These are phyloP conservation scores for Drosophila tanythrix DNA, from an alignment of 2,888 invertebrate genomes.

Conservation along the genomic window DNA sequence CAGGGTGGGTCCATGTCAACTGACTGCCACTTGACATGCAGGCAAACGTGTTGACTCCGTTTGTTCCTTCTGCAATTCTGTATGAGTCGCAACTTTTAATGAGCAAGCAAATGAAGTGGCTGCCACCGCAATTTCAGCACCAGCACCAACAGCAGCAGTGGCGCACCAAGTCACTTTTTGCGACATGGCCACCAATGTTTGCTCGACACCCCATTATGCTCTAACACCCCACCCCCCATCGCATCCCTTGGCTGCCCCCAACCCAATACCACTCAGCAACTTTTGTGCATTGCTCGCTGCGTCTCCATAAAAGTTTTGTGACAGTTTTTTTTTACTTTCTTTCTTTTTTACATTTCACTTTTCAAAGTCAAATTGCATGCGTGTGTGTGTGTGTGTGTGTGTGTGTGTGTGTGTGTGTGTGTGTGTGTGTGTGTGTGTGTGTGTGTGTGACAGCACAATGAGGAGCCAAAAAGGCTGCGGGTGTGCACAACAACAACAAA, in stretches of 20 bases:
- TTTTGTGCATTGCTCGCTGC: conserved; percentile 43
- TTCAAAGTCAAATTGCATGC: conserved; percentile 63
- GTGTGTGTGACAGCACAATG: conserved; percentile 47
- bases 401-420: no score
- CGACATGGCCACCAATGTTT: conserved; percentile 59
- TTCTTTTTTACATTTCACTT: conserved; percentile 34
- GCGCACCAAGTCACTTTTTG: not conserved
- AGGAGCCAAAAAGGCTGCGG: conserved; percentile 57
- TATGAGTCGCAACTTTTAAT: conserved; percentile 79
- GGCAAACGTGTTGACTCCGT: conserved; percentile 75
- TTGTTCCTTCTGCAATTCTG: conserved; percentile 61
- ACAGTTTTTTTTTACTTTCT: conserved; percentile 59
- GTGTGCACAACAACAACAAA: conserved; percentile 32
- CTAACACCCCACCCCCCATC: not conserved
- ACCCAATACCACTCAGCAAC: not conserved
- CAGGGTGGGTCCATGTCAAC: conserved; percentile 22
- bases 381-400: conserved; percentile 17
- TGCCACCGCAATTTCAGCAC: conserved; percentile 37
- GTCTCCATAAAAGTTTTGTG: conserved; percentile 76
- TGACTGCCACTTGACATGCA: conserved; percentile 78
- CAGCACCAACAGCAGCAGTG: not conserved
- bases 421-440: conserved; percentile 24
- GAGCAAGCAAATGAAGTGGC: conserved; percentile 78
- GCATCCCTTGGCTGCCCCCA: no score
- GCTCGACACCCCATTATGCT: conserved; percentile 18